A percentile compares a stretch with the other conserved stretches of the same genome.
Conservation (phyloP, 2,888 invertebrate species). For the Lasiommata megera region DNA sequence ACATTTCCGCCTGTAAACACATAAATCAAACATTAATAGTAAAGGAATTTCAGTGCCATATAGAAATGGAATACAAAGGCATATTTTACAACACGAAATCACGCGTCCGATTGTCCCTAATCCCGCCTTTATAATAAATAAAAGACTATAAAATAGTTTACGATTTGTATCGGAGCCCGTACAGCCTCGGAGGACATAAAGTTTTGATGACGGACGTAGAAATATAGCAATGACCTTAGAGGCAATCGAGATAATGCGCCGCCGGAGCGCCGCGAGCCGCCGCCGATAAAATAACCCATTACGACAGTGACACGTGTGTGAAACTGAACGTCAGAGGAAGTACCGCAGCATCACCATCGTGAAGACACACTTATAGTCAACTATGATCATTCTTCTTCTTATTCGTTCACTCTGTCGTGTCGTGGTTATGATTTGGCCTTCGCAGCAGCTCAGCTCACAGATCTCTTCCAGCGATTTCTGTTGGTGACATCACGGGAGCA, state of each 20-base stretch:
- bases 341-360: not conserved
- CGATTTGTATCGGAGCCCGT: constrained; percentile 48
- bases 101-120: constrained; percentile 33
- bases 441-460: too few species aligned
- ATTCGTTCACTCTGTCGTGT: too few species aligned
- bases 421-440: too few species aligned
- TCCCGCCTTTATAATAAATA: constrained; percentile 39
- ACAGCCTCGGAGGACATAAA: constrained; percentile 47
- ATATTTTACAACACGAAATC: constrained; percentile 31
- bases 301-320: constrained; percentile 8
- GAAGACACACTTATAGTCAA: not conserved
- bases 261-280: constrained; percentile 26
- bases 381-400: too few species aligned
- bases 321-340: not conserved
- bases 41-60: not conserved
- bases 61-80: constrained; percentile 20
- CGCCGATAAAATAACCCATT: constrained; percentile 15
- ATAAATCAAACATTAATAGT: not conserved
- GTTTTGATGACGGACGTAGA: constrained; percentile 56
- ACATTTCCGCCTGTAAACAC: not conserved
- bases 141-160: constrained; percentile 55
- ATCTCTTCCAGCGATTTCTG: too few species aligned
- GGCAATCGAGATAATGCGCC: constrained; percentile 45
- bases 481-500: too few species aligned
- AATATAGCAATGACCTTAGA: constrained; percentile 38